These are phyloP conservation scores for Cyrtodaria siliqua DNA, from an alignment of 2,888 invertebrate species.

Conservation along the genomic window DNA sequence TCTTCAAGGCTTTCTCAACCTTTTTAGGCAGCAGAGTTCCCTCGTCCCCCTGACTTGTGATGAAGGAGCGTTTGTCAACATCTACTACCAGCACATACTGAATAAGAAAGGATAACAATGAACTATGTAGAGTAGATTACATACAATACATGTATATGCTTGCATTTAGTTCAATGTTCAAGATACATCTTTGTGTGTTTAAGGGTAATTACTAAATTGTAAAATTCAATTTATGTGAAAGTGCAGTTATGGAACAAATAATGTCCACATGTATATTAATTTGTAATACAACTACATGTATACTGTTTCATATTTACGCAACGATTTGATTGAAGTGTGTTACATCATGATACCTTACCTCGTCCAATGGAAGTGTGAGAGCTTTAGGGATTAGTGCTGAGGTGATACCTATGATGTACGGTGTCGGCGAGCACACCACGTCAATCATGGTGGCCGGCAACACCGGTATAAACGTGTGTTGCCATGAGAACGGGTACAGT, in stretches of 20 bases:
- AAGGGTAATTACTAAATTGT: too few species aligned
- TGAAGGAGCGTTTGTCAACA: slow-evolving; percentile 88
- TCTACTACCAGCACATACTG: slow-evolving; percentile 89
- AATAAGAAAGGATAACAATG: background rate
- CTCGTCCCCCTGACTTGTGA: slow-evolving; percentile 92
- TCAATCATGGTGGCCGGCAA: slow-evolving; percentile 90
- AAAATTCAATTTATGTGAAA: too few species aligned
- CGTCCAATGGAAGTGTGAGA: slow-evolving; percentile 87
- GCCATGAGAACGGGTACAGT: slow-evolving; percentile 94
- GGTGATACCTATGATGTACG: slow-evolving; percentile 91
- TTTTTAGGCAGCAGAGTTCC: slow-evolving; percentile 91
- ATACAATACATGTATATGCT: too few species aligned
- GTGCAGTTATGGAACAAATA: too few species aligned
- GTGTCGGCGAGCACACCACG: slow-evolving; percentile 91
- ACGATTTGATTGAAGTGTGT: too few species aligned
- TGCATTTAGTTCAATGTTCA: too few species aligned
- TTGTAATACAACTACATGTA: too few species aligned
- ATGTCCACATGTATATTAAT: too few species aligned
- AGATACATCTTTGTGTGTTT: too few species aligned
- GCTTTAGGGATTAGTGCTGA: slow-evolving; percentile 79
- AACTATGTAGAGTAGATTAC: too few species aligned
- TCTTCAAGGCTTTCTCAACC: slow-evolving; percentile 90
- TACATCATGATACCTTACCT: slow-evolving; percentile 86
- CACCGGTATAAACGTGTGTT: slow-evolving; percentile 92
- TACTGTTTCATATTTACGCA: too few species aligned